Evolutionary conservation across 64 coral and sea anemone genomes (phyloP), one percentile per base, ranked within the genome.

Genomic region (Stichodactyla helianthus): DNA sequence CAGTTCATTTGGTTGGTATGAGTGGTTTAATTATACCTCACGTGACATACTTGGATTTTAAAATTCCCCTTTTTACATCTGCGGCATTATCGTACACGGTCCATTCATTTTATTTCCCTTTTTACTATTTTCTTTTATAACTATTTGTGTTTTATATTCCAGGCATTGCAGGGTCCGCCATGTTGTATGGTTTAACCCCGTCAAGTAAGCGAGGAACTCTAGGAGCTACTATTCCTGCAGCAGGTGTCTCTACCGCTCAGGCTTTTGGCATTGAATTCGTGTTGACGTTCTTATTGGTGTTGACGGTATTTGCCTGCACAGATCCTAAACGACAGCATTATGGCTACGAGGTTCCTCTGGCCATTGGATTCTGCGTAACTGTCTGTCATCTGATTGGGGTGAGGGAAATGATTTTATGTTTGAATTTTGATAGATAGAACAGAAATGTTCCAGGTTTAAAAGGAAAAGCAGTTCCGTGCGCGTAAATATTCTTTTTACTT

Each of bases 181-280:
- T 99, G 64, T 54, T 99, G 61, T 93, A 95, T 56, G 93, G 71
- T 54, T 61, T 99, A 16, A 99, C 97, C 13, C 97, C 93, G n/a
- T 60, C 81, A n/a, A 87, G 56, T 71, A 84, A 90, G 62, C 88
- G 93, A 26, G 93, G 93, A 23, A 90, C 80, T 4, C 93, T 94
- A 19, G 93, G 93, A 26, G 88, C 84, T 50, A 94, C 88, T 4
- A 79, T 87, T 55, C 88, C 88, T 22, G 65, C 58, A 65, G 79
- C 59, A 23, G 93, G 78, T 14, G 93, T 94, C 16, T 87, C 78
- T 17, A 54, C 79, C 19, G 93, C 20, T 20, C 93, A 94, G 55
- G 93, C 93, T 0, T 52, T 94, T 55, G 93, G 93, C 6, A 70
- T 94, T 7, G 93, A 94, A 65, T 81, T 89, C 17, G 51, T 94